phyloP scores from a whole-genome alignment of 2,888 invertebrate genomes.

The Euzophera pinguis region DNA sequence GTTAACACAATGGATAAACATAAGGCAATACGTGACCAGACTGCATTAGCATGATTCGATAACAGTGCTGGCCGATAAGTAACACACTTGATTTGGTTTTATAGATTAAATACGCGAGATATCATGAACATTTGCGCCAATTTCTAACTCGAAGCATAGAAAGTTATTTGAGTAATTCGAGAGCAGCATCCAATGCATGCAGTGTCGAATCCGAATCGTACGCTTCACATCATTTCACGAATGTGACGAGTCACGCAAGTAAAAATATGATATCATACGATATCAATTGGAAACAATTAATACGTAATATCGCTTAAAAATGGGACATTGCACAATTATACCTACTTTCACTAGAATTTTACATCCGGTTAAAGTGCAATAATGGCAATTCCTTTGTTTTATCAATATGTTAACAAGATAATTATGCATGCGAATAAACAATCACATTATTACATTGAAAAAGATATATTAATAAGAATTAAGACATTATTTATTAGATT shows the following conservation, averaged over 20 bases:
- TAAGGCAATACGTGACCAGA: background rate
- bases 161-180: conserved; percentile 49
- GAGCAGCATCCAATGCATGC: conserved; percentile 36
- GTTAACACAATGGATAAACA: background rate
- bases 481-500: no score
- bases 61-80: background rate
- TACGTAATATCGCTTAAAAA: conserved; percentile 39
- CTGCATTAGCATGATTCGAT: conserved; percentile 5
- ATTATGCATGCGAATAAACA: no score
- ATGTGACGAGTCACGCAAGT: conserved; percentile 47
- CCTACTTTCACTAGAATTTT: conserved; percentile 37
- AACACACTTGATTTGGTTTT: conserved; percentile 7
- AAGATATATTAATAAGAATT: no score
- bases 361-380: conserved; percentile 7
- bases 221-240: conserved; percentile 33
- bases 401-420: no score
- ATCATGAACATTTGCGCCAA: conserved; percentile 23
- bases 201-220: conserved; percentile 46
- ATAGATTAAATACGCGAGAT: conserved; percentile 4
- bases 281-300: conserved; percentile 30
- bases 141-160: conserved; percentile 43
- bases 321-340: conserved; percentile 35
- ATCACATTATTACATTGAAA: no score
- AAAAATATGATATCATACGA: conserved; percentile 29
- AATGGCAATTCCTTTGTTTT: no score